These are phyloP conservation scores for Cossypha dichroa DNA, from an alignment of 2,797 vertebrate species.

Conservation along the genomic window DNA sequence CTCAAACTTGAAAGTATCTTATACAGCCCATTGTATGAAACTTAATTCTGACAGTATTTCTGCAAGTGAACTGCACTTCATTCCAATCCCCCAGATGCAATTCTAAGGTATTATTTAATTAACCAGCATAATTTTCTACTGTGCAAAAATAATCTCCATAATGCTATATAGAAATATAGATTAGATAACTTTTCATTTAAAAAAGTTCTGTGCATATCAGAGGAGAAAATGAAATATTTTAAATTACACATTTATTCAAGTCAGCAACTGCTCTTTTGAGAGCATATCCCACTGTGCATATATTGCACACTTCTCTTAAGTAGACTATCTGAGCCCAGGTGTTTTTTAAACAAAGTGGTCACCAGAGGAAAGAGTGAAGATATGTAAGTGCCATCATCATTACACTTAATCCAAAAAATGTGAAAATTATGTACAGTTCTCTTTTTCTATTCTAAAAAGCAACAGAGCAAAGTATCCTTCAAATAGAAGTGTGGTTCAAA, in stretches of 20 bases:
- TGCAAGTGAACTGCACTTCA: neutral
- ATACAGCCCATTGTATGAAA: fast-evolving
- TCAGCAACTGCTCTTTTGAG: neutral
- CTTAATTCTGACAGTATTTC: neutral
- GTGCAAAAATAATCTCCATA: neutral
- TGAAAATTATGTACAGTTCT: neutral
- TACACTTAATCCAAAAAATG: neutral
- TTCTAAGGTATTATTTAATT: neutral
- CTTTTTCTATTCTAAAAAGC: neutral
- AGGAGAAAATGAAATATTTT: neutral
- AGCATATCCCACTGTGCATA: neutral
- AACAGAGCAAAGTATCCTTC: neutral
- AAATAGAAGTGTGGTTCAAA: neutral
- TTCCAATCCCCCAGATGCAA: neutral
- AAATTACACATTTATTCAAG: fast-evolving
- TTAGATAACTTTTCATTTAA: neutral
- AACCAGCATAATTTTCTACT: neutral
- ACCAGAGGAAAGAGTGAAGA: neutral
- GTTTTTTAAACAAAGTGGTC: neutral
- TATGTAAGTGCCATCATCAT: neutral
- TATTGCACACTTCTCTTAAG: neutral
- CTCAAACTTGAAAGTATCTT: neutral
- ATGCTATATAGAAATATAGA: neutral
- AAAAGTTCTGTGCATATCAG: neutral
- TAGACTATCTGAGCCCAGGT: fast-evolving